These are phyloP conservation scores for Helicoverpa zea DNA, from an alignment of 1,140 invertebrate genomes.

Conservation along the genomic window DNA sequence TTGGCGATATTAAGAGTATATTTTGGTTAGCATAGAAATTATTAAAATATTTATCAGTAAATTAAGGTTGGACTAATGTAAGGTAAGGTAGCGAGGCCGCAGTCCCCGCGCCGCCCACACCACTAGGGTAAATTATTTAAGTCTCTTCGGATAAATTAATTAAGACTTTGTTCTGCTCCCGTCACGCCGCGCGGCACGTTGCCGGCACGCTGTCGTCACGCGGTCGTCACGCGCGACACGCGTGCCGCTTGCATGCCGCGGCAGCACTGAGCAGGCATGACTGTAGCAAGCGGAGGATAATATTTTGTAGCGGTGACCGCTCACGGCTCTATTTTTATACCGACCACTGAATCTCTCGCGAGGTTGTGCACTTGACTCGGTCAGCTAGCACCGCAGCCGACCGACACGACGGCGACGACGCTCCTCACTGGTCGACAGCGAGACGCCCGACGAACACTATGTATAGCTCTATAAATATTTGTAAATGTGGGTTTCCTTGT, in stretches of 20 bases:
- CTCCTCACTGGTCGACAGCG: background rate
- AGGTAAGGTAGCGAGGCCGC: background rate
- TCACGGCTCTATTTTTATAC: constrained; percentile 76
- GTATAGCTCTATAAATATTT: constrained; percentile 30
- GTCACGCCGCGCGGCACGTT: background rate
- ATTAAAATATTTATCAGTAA: constrained; percentile 48
- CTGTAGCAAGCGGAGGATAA: constrained; percentile 63
- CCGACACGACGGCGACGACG: background rate
- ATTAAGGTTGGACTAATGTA: constrained; percentile 47
- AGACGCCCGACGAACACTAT: background rate
- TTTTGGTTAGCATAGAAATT: constrained; percentile 16
- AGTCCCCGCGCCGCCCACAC: constrained; percentile 30
- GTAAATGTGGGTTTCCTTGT: constrained; percentile 30
- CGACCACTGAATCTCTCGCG: constrained; percentile 63
- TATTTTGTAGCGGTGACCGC: constrained; percentile 61
- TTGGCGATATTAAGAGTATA: constrained; percentile 12
- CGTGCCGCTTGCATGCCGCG: background rate
- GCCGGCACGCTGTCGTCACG: background rate
- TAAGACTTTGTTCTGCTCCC: constrained; percentile 61
- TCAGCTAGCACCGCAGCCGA: background rate
- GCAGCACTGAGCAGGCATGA: constrained; percentile 21
- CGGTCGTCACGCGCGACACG: background rate
- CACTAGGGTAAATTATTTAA: constrained; percentile 55
- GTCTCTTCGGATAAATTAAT: constrained; percentile 64
- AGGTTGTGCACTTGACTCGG: constrained; percentile 44